A percentile compares a stretch with the other conserved stretches of the same genome.
These are phyloP conservation scores for Zaprionus tsacasi DNA, from an alignment of 1,140 invertebrate species.

Conservation along the genomic window DNA sequence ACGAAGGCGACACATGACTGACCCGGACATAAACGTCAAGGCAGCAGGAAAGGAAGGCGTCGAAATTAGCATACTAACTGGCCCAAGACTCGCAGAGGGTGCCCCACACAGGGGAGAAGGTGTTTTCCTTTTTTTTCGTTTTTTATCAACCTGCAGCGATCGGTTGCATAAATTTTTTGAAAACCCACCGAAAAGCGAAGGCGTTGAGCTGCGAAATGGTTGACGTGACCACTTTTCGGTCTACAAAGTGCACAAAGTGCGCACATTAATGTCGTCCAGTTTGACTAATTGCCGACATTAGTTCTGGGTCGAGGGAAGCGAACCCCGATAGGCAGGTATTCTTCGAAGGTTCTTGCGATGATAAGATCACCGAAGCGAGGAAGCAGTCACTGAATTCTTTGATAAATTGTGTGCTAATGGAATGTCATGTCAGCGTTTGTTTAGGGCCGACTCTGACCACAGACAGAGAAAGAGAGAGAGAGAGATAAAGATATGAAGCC, in stretches of 20 bases:
- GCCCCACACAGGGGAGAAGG: slow-evolving; percentile 39
- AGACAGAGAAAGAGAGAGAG: neutral
- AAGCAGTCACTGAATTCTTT: slow-evolving; percentile 48
- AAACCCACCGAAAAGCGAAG: slow-evolving; percentile 25
- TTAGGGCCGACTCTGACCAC: slow-evolving; percentile 64
- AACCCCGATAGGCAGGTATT: slow-evolving; percentile 4
- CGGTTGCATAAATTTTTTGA: slow-evolving; percentile 65
- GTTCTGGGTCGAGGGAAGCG: neutral
- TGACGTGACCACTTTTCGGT: slow-evolving; percentile 42
- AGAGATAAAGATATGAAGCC: slow-evolving; percentile 51
- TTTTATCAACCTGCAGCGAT: slow-evolving; percentile 65
- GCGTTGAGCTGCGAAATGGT: slow-evolving; percentile 76
- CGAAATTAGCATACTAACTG: slow-evolving; percentile 79
- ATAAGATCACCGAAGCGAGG: slow-evolving; percentile 59
- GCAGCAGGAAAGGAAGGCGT: slow-evolving; percentile 27
- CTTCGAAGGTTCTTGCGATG: slow-evolving; percentile 49
- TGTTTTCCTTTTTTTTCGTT: neutral
- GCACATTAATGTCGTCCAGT: slow-evolving; percentile 73
- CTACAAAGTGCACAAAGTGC: slow-evolving; percentile 64
- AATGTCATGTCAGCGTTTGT: slow-evolving; percentile 81
- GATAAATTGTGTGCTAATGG: slow-evolving; percentile 84
- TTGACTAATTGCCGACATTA: slow-evolving; percentile 79
- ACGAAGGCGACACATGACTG: slow-evolving; percentile 60
- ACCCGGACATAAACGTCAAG: slow-evolving; percentile 59
- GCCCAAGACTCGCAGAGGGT: slow-evolving; percentile 38